Base-by-base conservation (phyloP, 2,113 vertebrate species). In the Hippopotamus amphibius region DNA sequence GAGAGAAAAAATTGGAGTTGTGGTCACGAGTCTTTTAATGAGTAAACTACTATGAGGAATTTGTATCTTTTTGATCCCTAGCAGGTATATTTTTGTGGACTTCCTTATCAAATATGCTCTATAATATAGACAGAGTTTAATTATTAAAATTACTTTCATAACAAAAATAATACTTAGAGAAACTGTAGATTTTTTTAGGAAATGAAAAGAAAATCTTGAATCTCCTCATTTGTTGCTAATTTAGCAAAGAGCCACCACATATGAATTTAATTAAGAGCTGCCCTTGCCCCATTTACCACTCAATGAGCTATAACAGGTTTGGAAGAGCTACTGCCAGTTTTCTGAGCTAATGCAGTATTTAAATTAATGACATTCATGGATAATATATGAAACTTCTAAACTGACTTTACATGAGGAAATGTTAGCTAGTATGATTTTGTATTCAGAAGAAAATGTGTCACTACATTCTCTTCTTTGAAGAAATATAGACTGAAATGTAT, bases 231-330 rank as follows among this genome's bases (percentile, higher is more conserved):
- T 94, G 85, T 84, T 88, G 88, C 66, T 97, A 96, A 97, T 98
- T 97, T 96, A 95, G 86, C 90, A 69, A 77, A 95, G 50, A 92
- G 24, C 55, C 19, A 93, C 46, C 83, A 91, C 85, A 88, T 46
- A 95, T 0, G 86, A 98, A 93, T 97, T 98, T 97, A 97, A 98
- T 98, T 98, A 98, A 98, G 94, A 97, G 43, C 26, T 53, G 85
- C 46, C 55, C 14, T 96, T 81, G 81, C 83, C 37, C 90, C 92
- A 94, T 98, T 98, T 97, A 86, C 53, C 77, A 95, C 46, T 81
- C 96, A 96, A 84, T 82, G 92, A 97, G 65, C 84, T 96, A 68
- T 55, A 97, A 74, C 83, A 98, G 30, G 66, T n/a, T 65, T 22
- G 7, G 26, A 85, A 81, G 79, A 82, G 2, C 3, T n/a, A 84